Evolutionary conservation across 2,797 vertebrate species (phyloP), one percentile per base, ranked within the genome.

Genomic region (Remorina albescens): DNA sequence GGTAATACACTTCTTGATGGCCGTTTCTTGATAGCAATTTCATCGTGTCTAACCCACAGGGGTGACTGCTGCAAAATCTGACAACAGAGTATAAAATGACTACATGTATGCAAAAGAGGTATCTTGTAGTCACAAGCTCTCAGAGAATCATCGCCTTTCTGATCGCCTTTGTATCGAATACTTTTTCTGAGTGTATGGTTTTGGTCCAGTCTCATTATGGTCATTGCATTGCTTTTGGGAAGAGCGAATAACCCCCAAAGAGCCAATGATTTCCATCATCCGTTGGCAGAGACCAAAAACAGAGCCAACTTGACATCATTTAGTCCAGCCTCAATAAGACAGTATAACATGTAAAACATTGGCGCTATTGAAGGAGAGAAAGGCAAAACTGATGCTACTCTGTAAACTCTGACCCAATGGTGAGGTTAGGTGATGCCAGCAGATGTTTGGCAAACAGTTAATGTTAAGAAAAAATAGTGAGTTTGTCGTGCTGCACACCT

Each of bases 401-500:
- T 5, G 26, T 71, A 59, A 87, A 59, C 65, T 59, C 44, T 51
- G 58, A 78, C 58, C 63, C 50, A 62, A 26, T 36, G 0, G 19
- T 25, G 58, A 72, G 67, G 71, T 81, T 73, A 76, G 61, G 60
- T 61, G 75, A 82, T 26, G 34, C 21, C 25, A 15, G 47, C 49
- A 59, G 60, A 77, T 57, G 76, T 80, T 82, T 73, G 65, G 55
- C 62, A 77, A 88, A 63, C 16, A 23, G 13, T 78, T 65, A 57
- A 37, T 5, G 44, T n/a, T 62, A 36, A 64, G 49, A 57, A 67
- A 79, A 58, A 86, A 86, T 64, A 83, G 70, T 8, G 26, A 80
- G 64, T 64, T 73, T 83, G 71, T 82, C 71, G 70, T 72, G 74
- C 82, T 47, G 41, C 55, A 58, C 80, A 71, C 73, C 51, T 70